Base-by-base conservation (phyloP, 2,113 vertebrate species). In the Limanda limanda region DNA sequence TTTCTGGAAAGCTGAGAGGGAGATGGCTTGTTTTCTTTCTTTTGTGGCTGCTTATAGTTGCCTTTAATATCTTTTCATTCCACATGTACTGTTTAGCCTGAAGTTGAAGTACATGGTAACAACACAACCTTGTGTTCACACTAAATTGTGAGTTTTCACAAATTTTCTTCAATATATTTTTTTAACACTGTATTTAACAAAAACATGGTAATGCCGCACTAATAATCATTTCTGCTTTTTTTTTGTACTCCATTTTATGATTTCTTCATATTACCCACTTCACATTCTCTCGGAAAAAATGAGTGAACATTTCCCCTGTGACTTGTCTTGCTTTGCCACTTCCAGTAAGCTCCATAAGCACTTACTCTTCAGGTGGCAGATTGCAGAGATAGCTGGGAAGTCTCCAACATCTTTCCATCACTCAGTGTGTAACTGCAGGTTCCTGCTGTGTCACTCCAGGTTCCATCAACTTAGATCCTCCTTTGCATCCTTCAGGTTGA, bases 321-420 rank as follows among this genome's bases (percentile, higher is more conserved):
- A 61, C 42, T 59, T 74, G 51, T 79, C 15, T 25, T 71, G 21
- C 11, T 24, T 45, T 78, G 64, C 79, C 61, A 66, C 45, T 62
- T 72, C 60, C 57, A 72, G 6, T 77, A 71, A 56, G 35, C 64
- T 73, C 51, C 51, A 10, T 15, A 14, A 31, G 37, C 54, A 47
- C 84, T 67, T 81, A 60, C 84, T 89, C 68, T 47, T 56, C 59
- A 60, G 79, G 68, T 64, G 76, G 52, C 65, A 48, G 37, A 56
- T 67, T 81, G 58, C 51, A 54, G 35, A 81, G 70, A 71, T 61
- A 60, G 67, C 66, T 87, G 73, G 70, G 78, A 79, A 74, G 65
- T 71, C 81, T 86, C 80, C 78, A 51, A 81, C 82, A 76, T 83
- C 74, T 86, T 78, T 82, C 72, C 68, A 76, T 82, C 68, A 69